phyloP scores from a whole-genome alignment of 2,888 invertebrate genomes.

The Mesorhabditis belari region DNA sequence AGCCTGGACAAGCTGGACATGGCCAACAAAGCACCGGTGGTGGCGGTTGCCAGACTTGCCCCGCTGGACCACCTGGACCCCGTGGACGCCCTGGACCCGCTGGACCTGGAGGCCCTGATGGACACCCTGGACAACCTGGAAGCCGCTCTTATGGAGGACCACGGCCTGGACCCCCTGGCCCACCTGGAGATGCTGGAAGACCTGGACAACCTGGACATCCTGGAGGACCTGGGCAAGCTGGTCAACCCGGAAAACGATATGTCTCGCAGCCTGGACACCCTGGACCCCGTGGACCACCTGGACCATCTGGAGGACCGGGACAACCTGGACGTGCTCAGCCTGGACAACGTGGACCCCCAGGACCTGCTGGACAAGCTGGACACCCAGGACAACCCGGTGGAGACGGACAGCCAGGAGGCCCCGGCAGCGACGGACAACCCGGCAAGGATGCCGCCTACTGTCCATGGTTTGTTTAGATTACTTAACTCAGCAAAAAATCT shows the following conservation, averaged over 20 bases:
- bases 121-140: constrained; percentile 4
- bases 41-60: constrained; percentile 17
- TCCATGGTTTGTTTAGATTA: constrained; percentile 15
- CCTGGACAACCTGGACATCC: constrained; percentile 17
- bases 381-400: constrained; percentile 15
- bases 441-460: constrained; percentile 21
- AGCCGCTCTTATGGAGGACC: background rate
- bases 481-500: too few relatives aligned
- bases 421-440: constrained; percentile 17
- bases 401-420: constrained; percentile 16
- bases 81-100: constrained; percentile 18
- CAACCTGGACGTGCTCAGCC: constrained; percentile 20
- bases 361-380: constrained; percentile 1
- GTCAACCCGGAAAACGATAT: constrained; percentile 12
- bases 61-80: constrained; percentile 21
- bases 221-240: constrained; percentile 20
- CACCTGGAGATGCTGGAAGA: background rate
- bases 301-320: background rate
- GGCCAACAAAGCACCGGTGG: background rate
- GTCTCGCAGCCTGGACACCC: background rate
- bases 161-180: background rate
- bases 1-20: too few relatives aligned
- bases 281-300: background rate
- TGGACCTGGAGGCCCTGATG: background rate
- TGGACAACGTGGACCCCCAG: constrained; percentile 21